Percentiles rank a stretch among this genome's conserved stretches.
These are phyloP conservation scores for Propithecus perrieri DNA, from an alignment of 2,797 vertebrate genomes.

Conservation along the genomic window DNA sequence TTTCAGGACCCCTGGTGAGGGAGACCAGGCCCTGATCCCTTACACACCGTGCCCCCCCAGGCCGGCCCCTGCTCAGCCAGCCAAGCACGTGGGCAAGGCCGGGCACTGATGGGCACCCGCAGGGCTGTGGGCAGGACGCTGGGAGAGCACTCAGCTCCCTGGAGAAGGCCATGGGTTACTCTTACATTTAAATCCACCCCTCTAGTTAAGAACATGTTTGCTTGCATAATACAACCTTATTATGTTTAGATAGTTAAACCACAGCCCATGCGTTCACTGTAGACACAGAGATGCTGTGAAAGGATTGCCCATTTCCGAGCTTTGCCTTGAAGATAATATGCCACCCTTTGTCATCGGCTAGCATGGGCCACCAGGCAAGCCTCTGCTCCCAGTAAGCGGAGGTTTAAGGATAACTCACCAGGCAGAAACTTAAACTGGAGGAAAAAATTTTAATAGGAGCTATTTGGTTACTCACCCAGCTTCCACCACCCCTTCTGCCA, in stretches of 20 bases:
- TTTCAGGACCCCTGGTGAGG: background rate
- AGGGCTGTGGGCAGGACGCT: background rate
- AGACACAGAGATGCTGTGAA: background rate
- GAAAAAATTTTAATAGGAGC: background rate
- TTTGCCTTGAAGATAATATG: background rate
- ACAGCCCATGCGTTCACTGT: background rate
- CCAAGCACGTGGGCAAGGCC: background rate
- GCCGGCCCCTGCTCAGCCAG: background rate
- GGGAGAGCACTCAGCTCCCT: background rate
- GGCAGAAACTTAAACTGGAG: background rate
- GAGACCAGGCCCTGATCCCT: too few species aligned
- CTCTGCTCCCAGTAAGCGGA: fast-evolving
- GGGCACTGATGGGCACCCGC: background rate
- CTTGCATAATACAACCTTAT: background rate
- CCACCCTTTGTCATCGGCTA: background rate
- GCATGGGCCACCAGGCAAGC: background rate
- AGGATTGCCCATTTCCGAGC: background rate
- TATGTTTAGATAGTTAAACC: background rate
- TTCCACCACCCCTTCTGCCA: background rate
- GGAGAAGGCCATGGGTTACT: background rate
- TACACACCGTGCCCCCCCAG: fast-evolving
- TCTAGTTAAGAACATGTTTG: background rate
- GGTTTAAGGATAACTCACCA: background rate
- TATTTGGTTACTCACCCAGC: background rate
- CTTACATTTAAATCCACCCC: background rate